Conservation (phyloP, 1,140 invertebrate genomes). For the Drosophila auraria region DNA sequence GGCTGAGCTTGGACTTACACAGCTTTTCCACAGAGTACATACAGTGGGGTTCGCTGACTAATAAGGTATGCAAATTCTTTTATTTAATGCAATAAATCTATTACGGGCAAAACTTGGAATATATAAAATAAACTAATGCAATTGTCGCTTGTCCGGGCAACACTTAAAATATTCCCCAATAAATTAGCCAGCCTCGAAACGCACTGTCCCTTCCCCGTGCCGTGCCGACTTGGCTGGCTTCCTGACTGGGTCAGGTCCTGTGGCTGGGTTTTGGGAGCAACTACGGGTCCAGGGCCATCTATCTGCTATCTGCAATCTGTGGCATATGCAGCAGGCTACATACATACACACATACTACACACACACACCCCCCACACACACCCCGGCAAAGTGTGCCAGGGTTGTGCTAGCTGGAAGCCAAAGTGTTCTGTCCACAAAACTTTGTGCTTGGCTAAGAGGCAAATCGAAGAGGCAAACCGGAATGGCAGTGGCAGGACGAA, state of each 20-base stretch:
- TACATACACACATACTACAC: conserved; percentile 7
- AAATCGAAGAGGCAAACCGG: conserved; percentile 23
- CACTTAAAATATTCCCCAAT: not conserved
- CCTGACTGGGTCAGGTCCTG: conserved; percentile 2
- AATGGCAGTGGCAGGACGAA: conserved; percentile 12
- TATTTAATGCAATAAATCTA: not conserved
- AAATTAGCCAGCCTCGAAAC: conserved; percentile 1
- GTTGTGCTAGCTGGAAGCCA: conserved; percentile 39
- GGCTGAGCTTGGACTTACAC: not conserved
- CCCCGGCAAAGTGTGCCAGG: conserved; percentile 38
- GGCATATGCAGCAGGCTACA: conserved; percentile 50
- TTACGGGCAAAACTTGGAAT: not conserved
- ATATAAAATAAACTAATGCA: conserved; percentile 12
- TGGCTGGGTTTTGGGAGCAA: not conserved
- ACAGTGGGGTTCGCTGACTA: not conserved
- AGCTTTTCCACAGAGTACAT: not conserved
- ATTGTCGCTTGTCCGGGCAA: conserved; percentile 2
- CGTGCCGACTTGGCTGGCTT: conserved; percentile 12
- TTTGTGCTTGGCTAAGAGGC: conserved; percentile 38
- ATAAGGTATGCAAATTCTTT: not conserved
- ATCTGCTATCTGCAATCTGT: conserved; percentile 59
- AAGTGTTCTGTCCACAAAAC: conserved; percentile 62
- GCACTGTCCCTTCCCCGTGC: not conserved
- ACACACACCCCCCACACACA: not conserved
- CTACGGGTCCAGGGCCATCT: conserved; percentile 40